Conservation (phyloP, 37 sponge, comb jelly and placozoan species). For the Halichondria panicea region DNA sequence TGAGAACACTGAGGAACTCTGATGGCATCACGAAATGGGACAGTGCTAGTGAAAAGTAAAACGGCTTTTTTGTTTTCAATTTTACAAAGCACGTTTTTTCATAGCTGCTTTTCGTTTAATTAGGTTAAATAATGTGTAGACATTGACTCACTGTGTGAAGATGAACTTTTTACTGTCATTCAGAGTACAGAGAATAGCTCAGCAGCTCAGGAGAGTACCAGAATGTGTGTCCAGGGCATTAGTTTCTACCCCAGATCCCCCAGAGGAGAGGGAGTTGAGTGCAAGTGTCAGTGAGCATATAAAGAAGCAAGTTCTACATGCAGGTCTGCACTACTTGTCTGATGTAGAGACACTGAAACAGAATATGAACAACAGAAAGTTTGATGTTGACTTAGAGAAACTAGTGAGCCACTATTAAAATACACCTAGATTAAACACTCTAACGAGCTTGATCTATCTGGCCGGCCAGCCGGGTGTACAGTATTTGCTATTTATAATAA, state of each 20-base stretch:
- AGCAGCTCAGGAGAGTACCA: no score
- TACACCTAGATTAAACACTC: no score
- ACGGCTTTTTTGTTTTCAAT: not conserved
- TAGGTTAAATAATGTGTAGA: not conserved
- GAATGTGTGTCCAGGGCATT: no score
- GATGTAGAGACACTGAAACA: constrained; percentile 23
- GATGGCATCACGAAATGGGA: constrained; percentile 21
- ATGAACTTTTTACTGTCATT: no score
- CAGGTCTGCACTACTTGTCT: constrained; percentile 12
- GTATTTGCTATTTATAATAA: no score
- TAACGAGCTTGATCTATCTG: not conserved
- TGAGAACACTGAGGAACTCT: constrained; percentile 35
- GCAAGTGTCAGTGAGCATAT: not conserved
- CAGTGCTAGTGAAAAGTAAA: not conserved
- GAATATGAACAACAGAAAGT: constrained; percentile 28
- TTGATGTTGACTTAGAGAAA: constrained; percentile 29
- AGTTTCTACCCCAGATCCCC: no score
- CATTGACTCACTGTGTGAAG: no score
- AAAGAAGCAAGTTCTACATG: constrained; percentile 1
- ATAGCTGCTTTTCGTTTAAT: not conserved
- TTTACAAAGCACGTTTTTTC: not conserved
- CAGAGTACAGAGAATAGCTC: no score
- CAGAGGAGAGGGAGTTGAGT: no score
- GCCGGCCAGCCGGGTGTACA: no score
- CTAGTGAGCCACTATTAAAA: constrained; percentile 13